Percentiles rank a stretch among this genome's conserved stretches.
Evolutionary conservation across 2,113 vertebrate genomes (phyloP).

Genomic region (Rattus rattus): DNA sequence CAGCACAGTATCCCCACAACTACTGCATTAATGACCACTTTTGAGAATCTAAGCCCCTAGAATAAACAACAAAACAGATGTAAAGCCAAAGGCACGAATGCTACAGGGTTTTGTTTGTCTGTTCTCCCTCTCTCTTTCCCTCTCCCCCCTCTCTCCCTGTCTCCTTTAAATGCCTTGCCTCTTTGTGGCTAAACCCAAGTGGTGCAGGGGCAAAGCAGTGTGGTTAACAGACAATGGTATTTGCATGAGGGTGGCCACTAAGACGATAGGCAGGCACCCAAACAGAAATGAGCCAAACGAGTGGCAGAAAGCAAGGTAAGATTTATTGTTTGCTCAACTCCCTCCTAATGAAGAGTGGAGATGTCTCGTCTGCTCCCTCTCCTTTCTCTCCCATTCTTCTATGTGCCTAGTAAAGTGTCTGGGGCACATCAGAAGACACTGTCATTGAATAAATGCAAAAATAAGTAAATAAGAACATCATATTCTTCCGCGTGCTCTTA

Average conservation of each 20-base stretch:
- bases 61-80: neutral
- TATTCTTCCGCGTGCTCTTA: neutral
- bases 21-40: neutral
- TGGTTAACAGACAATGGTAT: neutral
- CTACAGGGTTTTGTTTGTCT: neutral
- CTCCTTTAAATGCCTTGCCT: neutral
- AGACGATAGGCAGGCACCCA: neutral
- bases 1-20: neutral
- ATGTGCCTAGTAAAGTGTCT: neutral
- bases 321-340: neutral
- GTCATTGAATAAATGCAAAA: neutral
- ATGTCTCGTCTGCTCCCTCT: neutral
- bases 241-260: neutral
- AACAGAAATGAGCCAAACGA: neutral
- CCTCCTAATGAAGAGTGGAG: neutral
- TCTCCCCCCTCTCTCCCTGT: too few species aligned
- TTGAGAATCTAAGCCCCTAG: neutral
- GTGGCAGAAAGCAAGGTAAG: neutral
- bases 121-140: neutral
- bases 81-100: conserved; percentile 25
- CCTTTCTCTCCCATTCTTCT: neutral
- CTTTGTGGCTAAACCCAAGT: neutral
- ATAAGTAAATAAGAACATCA: neutral
- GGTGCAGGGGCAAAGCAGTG: neutral
- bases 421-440: neutral